Percentiles rank a stretch among this genome's conserved stretches.
Evolutionary conservation across 2,888 invertebrate genomes (phyloP).

Genomic region (Leucophora obtusa): DNA sequence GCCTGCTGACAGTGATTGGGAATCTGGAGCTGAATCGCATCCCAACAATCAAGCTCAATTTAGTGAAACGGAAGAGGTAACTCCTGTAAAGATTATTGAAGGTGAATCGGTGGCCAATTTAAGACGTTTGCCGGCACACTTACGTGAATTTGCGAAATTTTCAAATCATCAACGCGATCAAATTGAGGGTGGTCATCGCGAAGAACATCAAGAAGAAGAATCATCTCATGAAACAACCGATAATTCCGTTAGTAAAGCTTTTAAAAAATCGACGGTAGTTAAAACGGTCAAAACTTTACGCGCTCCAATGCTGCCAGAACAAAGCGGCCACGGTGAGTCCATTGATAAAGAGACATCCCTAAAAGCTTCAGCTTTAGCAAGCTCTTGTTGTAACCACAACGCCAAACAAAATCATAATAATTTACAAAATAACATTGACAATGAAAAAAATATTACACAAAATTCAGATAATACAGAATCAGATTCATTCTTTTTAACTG

Average conservation of each 20-base stretch:
- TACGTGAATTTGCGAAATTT: conserved; percentile 87
- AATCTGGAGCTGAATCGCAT: conserved; percentile 80
- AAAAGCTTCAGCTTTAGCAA: conserved; percentile 57
- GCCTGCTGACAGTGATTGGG: conserved; percentile 83
- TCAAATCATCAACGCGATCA: conserved; percentile 73
- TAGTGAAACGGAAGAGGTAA: conserved; percentile 74
- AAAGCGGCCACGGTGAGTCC: conserved; percentile 67
- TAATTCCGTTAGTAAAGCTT: conserved; percentile 73
- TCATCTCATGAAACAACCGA: conserved; percentile 71
- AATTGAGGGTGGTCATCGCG: conserved; percentile 69
- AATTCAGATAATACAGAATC: conserved; percentile 28
- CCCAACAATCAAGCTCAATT: conserved; percentile 65
- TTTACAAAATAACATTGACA: conserved; percentile 37
- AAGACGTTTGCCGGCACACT: conserved; percentile 85
- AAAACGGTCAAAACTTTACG: conserved; percentile 75
- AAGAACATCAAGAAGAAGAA: conserved; percentile 72
- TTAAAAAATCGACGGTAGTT: conserved; percentile 72
- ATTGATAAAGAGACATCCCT: conserved; percentile 60
- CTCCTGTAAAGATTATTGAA: conserved; percentile 83
- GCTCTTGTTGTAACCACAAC: conserved; percentile 58
- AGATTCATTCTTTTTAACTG: conserved; percentile 66
- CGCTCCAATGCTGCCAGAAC: conserved; percentile 64
- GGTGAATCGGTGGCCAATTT: conserved; percentile 82
- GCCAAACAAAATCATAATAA: conserved; percentile 52
- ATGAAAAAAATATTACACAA: conserved; percentile 39